A percentile compares a stretch with the other conserved stretches of the same genome.
Conservation (phyloP, 2,113 vertebrate genomes). For the Tautogolabrus adspersus region DNA sequence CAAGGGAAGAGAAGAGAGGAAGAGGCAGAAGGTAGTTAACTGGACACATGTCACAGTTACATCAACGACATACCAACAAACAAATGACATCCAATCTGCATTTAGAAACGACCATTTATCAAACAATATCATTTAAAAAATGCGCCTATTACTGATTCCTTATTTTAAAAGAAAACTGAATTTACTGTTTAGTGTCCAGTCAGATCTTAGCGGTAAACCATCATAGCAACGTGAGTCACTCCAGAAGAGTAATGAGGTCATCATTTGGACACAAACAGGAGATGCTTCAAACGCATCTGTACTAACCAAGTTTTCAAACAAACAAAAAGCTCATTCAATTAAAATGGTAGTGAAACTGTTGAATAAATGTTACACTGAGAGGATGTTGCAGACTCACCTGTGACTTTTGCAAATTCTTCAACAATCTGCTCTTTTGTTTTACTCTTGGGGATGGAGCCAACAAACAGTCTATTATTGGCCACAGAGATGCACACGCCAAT, state of each 20-base stretch:
- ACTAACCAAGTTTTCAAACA: not conserved
- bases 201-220: slow-evolving; percentile 81
- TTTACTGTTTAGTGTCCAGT: slow-evolving; percentile 44
- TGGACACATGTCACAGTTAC: not conserved
- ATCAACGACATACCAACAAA: not conserved
- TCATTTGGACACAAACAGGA: slow-evolving; percentile 68
- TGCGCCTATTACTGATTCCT: not conserved
- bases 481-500: slow-evolving; percentile 99
- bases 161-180: not conserved
- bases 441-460: slow-evolving; percentile 99
- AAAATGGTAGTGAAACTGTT: not conserved
- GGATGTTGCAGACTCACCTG: slow-evolving; percentile 85
- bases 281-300: not conserved
- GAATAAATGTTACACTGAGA: not conserved
- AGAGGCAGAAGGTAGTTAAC: not conserved
- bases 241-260: slow-evolving; percentile 51
- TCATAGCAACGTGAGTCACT: slow-evolving; percentile 75
- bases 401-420: slow-evolving; percentile 99
- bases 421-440: slow-evolving; percentile 99
- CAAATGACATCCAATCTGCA: no score
- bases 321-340: not conserved
- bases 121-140: no score
- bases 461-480: slow-evolving; percentile 99
- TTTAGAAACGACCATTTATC: no score
- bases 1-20: not conserved